Evolutionary conservation across 2,888 invertebrate genomes (phyloP).

Genomic region (Cheilosia soror): DNA sequence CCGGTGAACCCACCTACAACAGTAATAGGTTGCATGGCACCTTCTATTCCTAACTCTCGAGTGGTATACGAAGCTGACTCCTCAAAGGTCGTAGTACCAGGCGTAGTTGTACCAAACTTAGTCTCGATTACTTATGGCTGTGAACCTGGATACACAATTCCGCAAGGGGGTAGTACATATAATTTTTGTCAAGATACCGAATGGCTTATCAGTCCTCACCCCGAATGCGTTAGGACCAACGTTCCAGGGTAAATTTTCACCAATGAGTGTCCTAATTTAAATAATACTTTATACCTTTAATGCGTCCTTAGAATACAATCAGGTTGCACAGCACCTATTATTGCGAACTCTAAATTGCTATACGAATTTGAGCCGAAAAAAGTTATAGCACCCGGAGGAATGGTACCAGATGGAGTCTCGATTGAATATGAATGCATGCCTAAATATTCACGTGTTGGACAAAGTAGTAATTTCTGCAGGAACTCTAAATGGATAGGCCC

Average conservation of each 20-base stretch:
- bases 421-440: slow-evolving; percentile 20
- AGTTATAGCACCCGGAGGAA: background rate
- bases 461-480: slow-evolving; percentile 11
- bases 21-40: slow-evolving; percentile 34
- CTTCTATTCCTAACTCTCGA: slow-evolving; percentile 14
- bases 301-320: background rate
- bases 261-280: background rate
- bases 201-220: slow-evolving; percentile 4
- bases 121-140: slow-evolving; percentile 38
- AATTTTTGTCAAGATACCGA: slow-evolving; percentile 28
- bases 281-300: background rate
- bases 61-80: background rate
- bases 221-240: slow-evolving; percentile 20
- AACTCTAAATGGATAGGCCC: slow-evolving; percentile 11
- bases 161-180: background rate
- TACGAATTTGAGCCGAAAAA: background rate
- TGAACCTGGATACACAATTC: background rate
- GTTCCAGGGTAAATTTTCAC: background rate
- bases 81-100: background rate
- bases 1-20: too few species aligned
- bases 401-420: background rate
- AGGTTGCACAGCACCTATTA: slow-evolving; percentile 20
- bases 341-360: slow-evolving; percentile 14
- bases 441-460: slow-evolving; percentile 25
- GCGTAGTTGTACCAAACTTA: background rate